Base-by-base conservation (phyloP, 2,797 vertebrate genomes). In the Siniperca scherzeri region DNA sequence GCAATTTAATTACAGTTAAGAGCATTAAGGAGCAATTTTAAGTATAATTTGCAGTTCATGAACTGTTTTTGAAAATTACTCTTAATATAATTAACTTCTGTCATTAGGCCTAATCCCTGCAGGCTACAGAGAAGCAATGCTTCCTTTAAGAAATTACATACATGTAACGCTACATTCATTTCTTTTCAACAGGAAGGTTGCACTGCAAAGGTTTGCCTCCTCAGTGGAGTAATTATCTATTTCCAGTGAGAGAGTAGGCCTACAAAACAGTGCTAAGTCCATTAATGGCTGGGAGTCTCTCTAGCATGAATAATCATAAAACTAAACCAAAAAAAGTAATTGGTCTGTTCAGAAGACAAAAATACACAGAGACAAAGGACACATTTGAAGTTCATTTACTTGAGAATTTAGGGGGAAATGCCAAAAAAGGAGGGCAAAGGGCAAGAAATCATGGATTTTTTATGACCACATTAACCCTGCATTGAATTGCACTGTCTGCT, bases 41-140 rank as follows among this genome's bases (percentile, higher is more conserved):
- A 96, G 94, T 96, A 96, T 95, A 96, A 96, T 96, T 96, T 95
- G 95, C 94, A 89, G 96, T 96, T 96, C 95, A 94, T 96, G 96
- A 96, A 96, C 96, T 96, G 95, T 96, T 96, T 96, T 95, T 95
- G 95, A 96, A 96, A 96, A 96, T 96, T 94, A 96, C 95, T 96
- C 95, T 95, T 96, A 95, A 96, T 96, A 96, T 96, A 96, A 96
- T 96, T 96, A 96, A 96, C 95, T 96, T 92, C 93, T 95, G 96
- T 96, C 96, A 96, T 96, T 96, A 96, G 94, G 93, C 94, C 92
- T 96, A 96, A 96, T 96, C 96, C 95, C 96, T 91, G 93, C 91
- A 94, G 95, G 95, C 92, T 95, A 89, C 88, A 76, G 80, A 93
- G 88, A 30, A 30, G 92, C 83, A 94, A 95, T 91, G 93, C 93